Conservation (phyloP, 1,140 invertebrate genomes). For the Amphibalanus amphitrite region DNA sequence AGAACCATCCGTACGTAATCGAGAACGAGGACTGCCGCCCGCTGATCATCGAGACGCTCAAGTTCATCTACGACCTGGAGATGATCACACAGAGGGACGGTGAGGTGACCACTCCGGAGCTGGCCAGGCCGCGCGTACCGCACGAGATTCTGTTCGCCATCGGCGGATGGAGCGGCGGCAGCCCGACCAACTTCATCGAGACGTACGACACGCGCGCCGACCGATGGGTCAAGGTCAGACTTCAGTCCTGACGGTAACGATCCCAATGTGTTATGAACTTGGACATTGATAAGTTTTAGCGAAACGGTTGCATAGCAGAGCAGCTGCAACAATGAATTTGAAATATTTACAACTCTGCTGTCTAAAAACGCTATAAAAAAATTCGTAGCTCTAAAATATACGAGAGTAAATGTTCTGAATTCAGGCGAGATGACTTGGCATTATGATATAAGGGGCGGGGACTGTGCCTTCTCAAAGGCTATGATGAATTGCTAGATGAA, state of each 20-base stretch:
- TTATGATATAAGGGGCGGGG: no score
- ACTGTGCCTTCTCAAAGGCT: no score
- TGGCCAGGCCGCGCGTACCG: conserved; percentile 44
- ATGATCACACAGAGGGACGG: conserved; percentile 41
- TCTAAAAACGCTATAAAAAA: no score
- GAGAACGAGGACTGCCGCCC: conserved; percentile 43
- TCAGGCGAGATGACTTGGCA: no score
- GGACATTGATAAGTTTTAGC: no score
- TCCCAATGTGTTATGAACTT: no score
- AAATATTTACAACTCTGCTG: no score
- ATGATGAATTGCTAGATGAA: no score
- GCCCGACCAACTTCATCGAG: conserved; percentile 55
- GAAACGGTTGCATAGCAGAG: no score
- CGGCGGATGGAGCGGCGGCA: conserved; percentile 65
- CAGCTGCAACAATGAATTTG: no score
- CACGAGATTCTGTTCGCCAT: conserved; percentile 54
- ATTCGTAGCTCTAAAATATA: no score
- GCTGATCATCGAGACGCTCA: conserved; percentile 52
- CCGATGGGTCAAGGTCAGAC: conserved; percentile 36
- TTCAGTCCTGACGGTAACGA: background rate
- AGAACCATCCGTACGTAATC: conserved; percentile 42
- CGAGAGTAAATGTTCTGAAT: no score
- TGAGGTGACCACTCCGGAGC: conserved; percentile 40
- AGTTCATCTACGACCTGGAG: conserved; percentile 53
- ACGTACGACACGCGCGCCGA: conserved; percentile 44